Conservation (phyloP, 2,888 invertebrate genomes). For the Lamproptera curius region DNA sequence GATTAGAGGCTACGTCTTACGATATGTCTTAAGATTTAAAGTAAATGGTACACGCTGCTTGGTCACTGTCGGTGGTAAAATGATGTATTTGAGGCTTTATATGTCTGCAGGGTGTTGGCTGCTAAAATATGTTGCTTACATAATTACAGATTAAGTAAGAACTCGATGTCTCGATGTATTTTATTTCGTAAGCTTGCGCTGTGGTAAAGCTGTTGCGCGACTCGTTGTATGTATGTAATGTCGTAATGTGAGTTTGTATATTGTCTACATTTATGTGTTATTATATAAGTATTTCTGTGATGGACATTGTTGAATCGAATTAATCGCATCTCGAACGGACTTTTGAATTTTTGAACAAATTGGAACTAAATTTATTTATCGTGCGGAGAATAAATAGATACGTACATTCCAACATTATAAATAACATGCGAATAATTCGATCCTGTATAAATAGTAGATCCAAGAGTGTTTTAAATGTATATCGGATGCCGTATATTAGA, state of each 20-base stretch:
- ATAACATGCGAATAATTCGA: slow-evolving; percentile 30
- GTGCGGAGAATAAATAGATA: no score
- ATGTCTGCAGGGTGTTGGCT: slow-evolving; percentile 78
- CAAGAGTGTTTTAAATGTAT: slow-evolving; percentile 57
- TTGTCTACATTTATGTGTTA: slow-evolving; percentile 28
- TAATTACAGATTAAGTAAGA: slow-evolving; percentile 26
- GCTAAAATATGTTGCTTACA: slow-evolving; percentile 46
- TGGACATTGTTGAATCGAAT: slow-evolving; percentile 22
- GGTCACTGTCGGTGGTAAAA: slow-evolving; percentile 49
- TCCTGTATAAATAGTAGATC: slow-evolving; percentile 54
- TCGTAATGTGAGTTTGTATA: slow-evolving; percentile 34
- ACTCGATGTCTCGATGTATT: slow-evolving; percentile 35
- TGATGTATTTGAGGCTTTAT: slow-evolving; percentile 56
- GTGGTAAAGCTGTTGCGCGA: slow-evolving; percentile 46
- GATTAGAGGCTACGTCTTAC: neutral
- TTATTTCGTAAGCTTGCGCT: slow-evolving; percentile 61
- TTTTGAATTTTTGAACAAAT: no score
- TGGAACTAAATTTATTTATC: no score
- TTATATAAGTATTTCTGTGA: slow-evolving; percentile 17
- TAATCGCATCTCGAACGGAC: slow-evolving; percentile 5
- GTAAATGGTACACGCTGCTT: slow-evolving; percentile 51
- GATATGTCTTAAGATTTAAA: neutral
- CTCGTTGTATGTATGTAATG: slow-evolving; percentile 34
- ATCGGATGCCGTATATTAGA: slow-evolving; percentile 37
- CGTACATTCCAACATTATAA: neutral